Base-by-base conservation (phyloP, 2,888 invertebrate species). In the Agapostemon virescens region DNA sequence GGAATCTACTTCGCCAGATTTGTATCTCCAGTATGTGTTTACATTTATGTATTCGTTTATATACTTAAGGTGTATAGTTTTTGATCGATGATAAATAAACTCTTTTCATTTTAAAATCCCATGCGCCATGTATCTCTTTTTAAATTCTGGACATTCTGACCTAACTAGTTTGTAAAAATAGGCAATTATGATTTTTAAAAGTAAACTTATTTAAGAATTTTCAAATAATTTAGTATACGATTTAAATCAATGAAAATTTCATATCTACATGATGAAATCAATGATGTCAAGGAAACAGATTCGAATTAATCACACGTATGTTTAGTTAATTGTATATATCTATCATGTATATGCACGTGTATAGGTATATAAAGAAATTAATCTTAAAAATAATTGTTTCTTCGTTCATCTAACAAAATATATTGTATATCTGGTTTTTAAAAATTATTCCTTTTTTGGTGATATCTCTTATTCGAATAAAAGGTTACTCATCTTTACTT, bases 11-110 rank as follows among this genome's bases (percentile, higher is more conserved):
- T 77, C 55, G 58, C 52, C 70, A 71, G 73, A 83, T 84, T 83
- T 84, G 71, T 81, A 84, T 77, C 74, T 78, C 66, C 63, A 69
- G 74, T 74, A 79, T 80, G 69, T 73, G 76, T 84, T 74, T 83
- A 77, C 42, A 74, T 83, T 82, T 84, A 55, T 76, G 81, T 84
- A 84, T 87, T 81, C 77, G 79, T 87, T 75, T 81, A 78, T 80
- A 83, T 83, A 80, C 66, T 84, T 84, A 82, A 86, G 78, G 77
- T 87, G 87, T 87, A 87, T 86, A 87, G 86, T 86, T 87, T 87
- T 82, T 81, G 83, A 87, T 72, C 80, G 55, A 86, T 77, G 79
- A 83, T 87, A 81, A 86, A 85, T 85, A 85, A 87, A 87, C 23
- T 74, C 69, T 84, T 77, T 83, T 87, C 77, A 86, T 87, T 86